Base-by-base conservation (phyloP, 2,797 vertebrate species). In the Anguilla marmorata region DNA sequence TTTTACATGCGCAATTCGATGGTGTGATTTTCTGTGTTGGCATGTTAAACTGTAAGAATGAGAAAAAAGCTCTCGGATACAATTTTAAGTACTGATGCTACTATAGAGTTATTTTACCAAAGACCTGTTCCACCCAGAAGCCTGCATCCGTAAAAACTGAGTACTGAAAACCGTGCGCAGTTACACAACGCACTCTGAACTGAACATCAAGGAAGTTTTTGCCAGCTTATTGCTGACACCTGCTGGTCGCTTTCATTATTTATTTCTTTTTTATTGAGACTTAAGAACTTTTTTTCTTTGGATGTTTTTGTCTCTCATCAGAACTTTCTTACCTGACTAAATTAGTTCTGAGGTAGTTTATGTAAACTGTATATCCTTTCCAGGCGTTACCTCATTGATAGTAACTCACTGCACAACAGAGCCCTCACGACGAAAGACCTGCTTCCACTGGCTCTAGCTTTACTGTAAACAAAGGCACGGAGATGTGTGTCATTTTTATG, bases 161-260 rank as follows among this genome's bases (percentile, higher is more conserved):
- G 79, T n/a, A 2, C 45, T n/a, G 24, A 82, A 8, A 50, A 21
- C 21, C 41, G 21, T 82, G 79, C 79, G 21, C 1, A 82, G 45
- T 82, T 82, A 82, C 37, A 50, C 74, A 79, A 41, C 74, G 30
- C 14, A 16, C 16, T 41, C 6, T 7, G 45, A 79, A 45, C 79
- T 48, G 41, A 82, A n/a, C 24, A 4, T 16, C 16, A 80, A 37
- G 41, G 7, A 56, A 0, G 30, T 89, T 91, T 94, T 92, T 86
- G 93, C 88, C 8, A 92, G 93, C 93, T 93, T 94, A 92, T 92
- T 95, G 95, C 94, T 96, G 96, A 91, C 96, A 96, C 95, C 96
- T 97, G 94, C 91, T 93, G 95, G 95, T 74, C 84, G 7, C 19
- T 54, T 85, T 89, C 60, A 89, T 50, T 56, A 88, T 19, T 56